Conservation (phyloP, 2,888 invertebrate species). For the Trachelus iudaicus region DNA sequence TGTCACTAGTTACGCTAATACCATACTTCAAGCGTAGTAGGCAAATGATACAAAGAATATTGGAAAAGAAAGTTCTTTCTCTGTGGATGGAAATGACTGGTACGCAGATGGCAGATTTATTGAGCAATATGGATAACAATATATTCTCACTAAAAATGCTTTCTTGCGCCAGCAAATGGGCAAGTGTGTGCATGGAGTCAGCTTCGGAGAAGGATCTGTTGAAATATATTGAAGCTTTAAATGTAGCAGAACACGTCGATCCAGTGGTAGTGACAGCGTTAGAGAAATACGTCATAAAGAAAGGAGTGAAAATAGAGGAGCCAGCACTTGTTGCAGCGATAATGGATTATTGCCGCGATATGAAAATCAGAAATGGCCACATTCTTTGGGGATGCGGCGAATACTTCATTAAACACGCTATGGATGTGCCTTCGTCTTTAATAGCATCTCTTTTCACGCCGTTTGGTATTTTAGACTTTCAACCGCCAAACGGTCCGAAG, state of each 20-base stretch:
- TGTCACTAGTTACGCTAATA: slow-evolving; percentile 70
- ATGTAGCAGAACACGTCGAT: slow-evolving; percentile 70
- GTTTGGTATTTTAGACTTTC: slow-evolving; percentile 73
- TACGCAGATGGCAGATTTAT: slow-evolving; percentile 67
- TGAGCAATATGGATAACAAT: slow-evolving; percentile 64
- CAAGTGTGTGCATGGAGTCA: slow-evolving; percentile 71
- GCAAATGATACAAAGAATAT: slow-evolving; percentile 69
- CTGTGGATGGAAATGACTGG: slow-evolving; percentile 71
- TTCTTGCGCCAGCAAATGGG: slow-evolving; percentile 69
- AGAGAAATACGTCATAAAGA: slow-evolving; percentile 72
- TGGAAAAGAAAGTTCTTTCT: slow-evolving; percentile 71
- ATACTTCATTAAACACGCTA: slow-evolving; percentile 69
- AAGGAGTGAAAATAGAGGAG: slow-evolving; percentile 66
- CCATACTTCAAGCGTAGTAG: slow-evolving; percentile 72
- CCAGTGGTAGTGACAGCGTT: slow-evolving; percentile 70
- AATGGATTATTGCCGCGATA: slow-evolving; percentile 72
- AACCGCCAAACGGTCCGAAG: slow-evolving; percentile 66
- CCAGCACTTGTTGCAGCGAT: slow-evolving; percentile 72
- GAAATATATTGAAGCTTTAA: slow-evolving; percentile 69
- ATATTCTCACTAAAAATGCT: slow-evolving; percentile 59
- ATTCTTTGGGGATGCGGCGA: slow-evolving; percentile 72
- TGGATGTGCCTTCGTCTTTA: slow-evolving; percentile 68
- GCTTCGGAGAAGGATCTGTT: slow-evolving; percentile 70
- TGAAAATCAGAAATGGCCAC: slow-evolving; percentile 69
- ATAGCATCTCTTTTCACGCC: slow-evolving; percentile 71